Base-by-base conservation (phyloP, 2,113 vertebrate genomes). In the Phycodurus eques region DNA sequence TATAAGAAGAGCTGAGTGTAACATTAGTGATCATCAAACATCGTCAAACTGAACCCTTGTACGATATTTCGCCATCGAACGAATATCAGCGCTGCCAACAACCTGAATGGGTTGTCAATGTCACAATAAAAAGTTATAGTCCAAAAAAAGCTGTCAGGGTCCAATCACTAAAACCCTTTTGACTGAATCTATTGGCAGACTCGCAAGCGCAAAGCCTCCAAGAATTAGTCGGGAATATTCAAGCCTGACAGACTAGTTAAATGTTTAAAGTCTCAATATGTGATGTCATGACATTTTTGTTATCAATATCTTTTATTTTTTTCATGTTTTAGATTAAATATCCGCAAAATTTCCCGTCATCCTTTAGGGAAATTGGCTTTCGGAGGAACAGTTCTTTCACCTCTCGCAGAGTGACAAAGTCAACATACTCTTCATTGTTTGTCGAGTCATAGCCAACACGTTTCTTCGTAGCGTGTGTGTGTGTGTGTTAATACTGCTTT, bases 261-360 rank as follows among this genome's bases (percentile, higher is more conserved):
- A 81, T 64, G 49, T 78, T 67, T 69, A 49, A 80, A 80, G 75
- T 64, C 57, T 81, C 83, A 73, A 68, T 43, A 72, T 73, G 71
- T 67, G 74, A 11, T 49, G 19, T 54, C 64, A 67, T 83, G 71
- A 77, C 69, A 76, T 76, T 74, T 84, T 76, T 59, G 68, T 47
- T 65, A 81, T 76, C 47, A 56, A 70, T 81, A 76, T 78, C 63
- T 49, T 79, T 77, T 75, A 76, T 75, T 80, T 73, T 76, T 8
- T 9, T 56, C 13, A 71, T 53, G 66, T 70, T 78, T 35, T 69
- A 56, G 79, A 76, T 70, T 44, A 78, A 74, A 80, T 79, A 67
- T 82, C 72, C 66, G 0, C 75, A 77, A 83, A 85, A 86, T 80
- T 87, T 91, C 88, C 84, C 85, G 77, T 78, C 76, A 70, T 79